Percentiles rank a stretch among this genome's conserved stretches.
Conservation (phyloP, 2,797 vertebrate genomes). For the Gastrophryne carolinensis region DNA sequence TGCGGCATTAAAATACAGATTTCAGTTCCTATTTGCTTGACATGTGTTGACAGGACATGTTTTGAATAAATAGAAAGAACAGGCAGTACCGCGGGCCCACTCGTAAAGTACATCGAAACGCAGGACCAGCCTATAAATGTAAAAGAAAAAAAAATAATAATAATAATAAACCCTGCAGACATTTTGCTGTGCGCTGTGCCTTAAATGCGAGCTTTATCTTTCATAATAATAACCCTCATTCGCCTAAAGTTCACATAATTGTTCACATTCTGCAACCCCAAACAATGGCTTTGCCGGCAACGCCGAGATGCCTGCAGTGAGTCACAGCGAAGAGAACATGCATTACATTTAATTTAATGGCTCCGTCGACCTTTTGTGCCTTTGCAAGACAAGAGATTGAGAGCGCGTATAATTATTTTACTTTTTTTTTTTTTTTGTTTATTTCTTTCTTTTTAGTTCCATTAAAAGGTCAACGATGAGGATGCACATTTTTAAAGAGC, state of each 20-base stretch:
- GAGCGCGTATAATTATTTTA: slow-evolving; percentile 54
- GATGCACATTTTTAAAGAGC: slow-evolving; percentile 19
- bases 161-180: slow-evolving; percentile 6
- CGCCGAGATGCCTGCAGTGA: slow-evolving; percentile 14
- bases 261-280: slow-evolving; percentile 32
- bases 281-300: slow-evolving; percentile 38
- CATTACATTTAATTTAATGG: slow-evolving; percentile 43
- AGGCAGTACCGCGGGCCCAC: slow-evolving; percentile 12
- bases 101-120: slow-evolving; percentile 14
- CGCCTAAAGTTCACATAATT: slow-evolving; percentile 43
- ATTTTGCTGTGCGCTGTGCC: slow-evolving; percentile 17
- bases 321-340: slow-evolving; percentile 35
- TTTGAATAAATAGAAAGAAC: slow-evolving; percentile 28
- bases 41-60: slow-evolving; percentile 29
- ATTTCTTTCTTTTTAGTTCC: slow-evolving; percentile 40
- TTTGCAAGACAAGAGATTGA: slow-evolving; percentile 1
- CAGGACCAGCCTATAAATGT: neutral
- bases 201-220: slow-evolving; percentile 40
- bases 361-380: slow-evolving; percentile 31
- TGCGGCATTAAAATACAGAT: slow-evolving; percentile 30
- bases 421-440: slow-evolving; percentile 23
- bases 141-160: neutral
- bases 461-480: neutral
- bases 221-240: slow-evolving; percentile 32
- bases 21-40: slow-evolving; percentile 12